Evolutionary conservation across 2,888 invertebrate genomes (phyloP).

Genomic region (Orthosia incerta): DNA sequence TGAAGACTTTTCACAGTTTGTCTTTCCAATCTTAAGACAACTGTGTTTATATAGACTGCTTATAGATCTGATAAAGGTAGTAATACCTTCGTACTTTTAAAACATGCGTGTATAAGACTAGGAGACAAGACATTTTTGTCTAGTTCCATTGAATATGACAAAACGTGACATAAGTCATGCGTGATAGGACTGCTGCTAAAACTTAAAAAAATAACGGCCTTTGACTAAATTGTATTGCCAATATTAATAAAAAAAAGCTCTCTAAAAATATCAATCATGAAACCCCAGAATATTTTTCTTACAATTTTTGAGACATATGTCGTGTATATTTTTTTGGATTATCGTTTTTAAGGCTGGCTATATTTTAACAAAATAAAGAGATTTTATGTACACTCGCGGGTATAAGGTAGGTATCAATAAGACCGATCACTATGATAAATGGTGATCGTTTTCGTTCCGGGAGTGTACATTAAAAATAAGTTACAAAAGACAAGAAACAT

Average conservation of each 20-base stretch:
- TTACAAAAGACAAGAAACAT: slow-evolving; percentile 8
- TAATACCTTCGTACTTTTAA: slow-evolving; percentile 12
- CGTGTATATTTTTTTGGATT: slow-evolving; percentile 5
- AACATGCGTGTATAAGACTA: slow-evolving; percentile 28
- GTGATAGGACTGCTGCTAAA: not conserved
- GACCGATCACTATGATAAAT: not conserved
- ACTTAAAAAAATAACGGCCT: not conserved
- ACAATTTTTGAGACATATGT: slow-evolving; percentile 27
- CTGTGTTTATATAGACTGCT: slow-evolving; percentile 51
- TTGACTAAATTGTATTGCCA: not conserved
- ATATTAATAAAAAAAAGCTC: slow-evolving; percentile 31
- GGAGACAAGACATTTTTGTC: not conserved
- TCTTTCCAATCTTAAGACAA: slow-evolving; percentile 31
- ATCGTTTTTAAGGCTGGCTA: slow-evolving; percentile 1
- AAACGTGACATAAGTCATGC: not conserved
- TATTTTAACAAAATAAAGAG: not conserved
- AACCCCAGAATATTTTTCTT: not conserved
- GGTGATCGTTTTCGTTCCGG: not conserved
- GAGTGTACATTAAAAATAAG: not conserved
- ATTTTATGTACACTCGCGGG: not conserved
- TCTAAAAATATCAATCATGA: slow-evolving; percentile 25
- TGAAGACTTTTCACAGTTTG: slow-evolving; percentile 21
- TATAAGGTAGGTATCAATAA: too few species aligned
- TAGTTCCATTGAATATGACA: not conserved
- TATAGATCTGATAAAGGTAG: slow-evolving; percentile 57